Conservation (phyloP, 2,797 vertebrate species). For the Eospalax fontanierii region DNA sequence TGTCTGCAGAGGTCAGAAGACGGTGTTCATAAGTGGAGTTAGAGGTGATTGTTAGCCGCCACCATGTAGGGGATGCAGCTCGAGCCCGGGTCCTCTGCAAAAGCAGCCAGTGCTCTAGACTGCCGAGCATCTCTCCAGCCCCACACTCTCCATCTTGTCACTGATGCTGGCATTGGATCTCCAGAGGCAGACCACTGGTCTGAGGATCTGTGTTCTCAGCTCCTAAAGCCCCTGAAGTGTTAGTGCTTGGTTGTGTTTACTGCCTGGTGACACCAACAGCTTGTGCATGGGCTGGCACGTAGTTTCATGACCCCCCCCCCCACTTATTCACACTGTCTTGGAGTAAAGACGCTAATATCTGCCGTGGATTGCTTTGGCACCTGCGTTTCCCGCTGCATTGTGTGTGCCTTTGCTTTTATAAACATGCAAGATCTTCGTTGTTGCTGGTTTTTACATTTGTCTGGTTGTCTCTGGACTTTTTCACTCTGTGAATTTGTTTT, state of each 20-base stretch:
- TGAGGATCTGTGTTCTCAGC: background rate
- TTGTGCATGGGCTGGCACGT: background rate
- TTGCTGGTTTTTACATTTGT: background rate
- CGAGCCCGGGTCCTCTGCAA: no score
- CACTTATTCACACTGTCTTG: rapidly evolving
- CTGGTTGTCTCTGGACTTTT: rapidly evolving
- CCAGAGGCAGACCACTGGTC: no score
- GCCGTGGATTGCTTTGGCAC: rapidly evolving
- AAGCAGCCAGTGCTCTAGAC: no score
- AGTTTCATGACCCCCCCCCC: background rate
- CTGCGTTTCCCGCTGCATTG: rapidly evolving
- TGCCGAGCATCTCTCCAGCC: no score
- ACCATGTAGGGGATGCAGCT: no score
- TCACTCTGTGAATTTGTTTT: background rate
- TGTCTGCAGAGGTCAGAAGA: no score
- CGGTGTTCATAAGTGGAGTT: no score
- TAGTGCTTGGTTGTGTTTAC: background rate
- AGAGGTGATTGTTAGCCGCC: no score
- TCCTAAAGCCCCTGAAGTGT: no score
- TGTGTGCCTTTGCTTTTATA: background rate
- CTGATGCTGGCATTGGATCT: background rate
- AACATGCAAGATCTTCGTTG: background rate
- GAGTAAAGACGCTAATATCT: rapidly evolving
- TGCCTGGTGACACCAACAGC: no score
- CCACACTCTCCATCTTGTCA: background rate